Percentiles rank a stretch among this genome's conserved stretches.
These are phyloP conservation scores for Salvelinus sp. DNA, from an alignment of 2,113 vertebrate genomes.

Conservation along the genomic window DNA sequence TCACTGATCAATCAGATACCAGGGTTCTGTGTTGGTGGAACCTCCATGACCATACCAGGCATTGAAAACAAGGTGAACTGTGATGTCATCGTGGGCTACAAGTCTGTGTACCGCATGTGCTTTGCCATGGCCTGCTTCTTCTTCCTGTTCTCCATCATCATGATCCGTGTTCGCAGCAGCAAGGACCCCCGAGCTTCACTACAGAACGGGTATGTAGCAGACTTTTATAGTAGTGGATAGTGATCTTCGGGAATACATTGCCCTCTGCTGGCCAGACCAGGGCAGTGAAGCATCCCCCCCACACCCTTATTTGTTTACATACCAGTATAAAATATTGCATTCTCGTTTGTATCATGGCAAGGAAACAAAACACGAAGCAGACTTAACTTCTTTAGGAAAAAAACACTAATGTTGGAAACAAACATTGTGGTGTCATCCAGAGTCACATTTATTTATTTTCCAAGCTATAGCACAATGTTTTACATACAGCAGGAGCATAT, in stretches of 20 bases:
- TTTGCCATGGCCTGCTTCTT: slow-evolving; percentile 81
- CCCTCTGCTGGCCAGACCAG: neutral
- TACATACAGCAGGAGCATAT: neutral
- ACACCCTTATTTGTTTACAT: neutral
- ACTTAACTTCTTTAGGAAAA: too few species aligned
- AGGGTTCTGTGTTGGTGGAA: slow-evolving; percentile 73
- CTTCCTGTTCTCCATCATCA: slow-evolving; percentile 74
- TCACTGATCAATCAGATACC: slow-evolving; percentile 49
- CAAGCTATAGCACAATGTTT: too few species aligned
- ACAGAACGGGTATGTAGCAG: slow-evolving; percentile 72
- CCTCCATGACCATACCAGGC: slow-evolving; percentile 6
- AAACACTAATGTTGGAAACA: too few species aligned
- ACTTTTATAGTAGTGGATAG: neutral
- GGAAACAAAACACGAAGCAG: too few species aligned
- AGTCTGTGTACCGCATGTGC: slow-evolving; percentile 83
- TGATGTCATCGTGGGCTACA: slow-evolving; percentile 78
- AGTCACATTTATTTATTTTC: too few species aligned
- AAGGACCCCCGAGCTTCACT: slow-evolving; percentile 74
- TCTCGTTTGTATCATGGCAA: too few species aligned
- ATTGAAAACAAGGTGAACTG: slow-evolving; percentile 70
- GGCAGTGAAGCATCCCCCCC: neutral
- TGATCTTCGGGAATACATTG: neutral
- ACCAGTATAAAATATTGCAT: too few species aligned
- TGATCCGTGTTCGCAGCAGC: slow-evolving; percentile 80
- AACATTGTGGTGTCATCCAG: too few species aligned